A percentile compares a stretch with the other conserved stretches of the same genome.
Conservation (phyloP, 1,140 invertebrate species). For the Bombus cullumanus region DNA sequence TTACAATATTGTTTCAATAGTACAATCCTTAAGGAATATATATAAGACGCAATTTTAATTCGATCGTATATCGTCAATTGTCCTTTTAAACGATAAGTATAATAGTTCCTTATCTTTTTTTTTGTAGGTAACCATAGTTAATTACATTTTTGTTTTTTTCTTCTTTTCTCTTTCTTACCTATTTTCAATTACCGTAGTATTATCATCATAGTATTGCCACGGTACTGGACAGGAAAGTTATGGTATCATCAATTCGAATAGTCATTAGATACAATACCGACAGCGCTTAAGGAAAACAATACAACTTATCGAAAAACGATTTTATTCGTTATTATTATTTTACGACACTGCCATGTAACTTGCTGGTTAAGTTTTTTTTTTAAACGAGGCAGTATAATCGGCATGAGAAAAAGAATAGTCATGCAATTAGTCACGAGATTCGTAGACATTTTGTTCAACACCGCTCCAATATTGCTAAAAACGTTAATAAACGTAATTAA, state of each 20-base stretch:
- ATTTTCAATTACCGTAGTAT: background rate
- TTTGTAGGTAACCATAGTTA: background rate
- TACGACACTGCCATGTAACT: background rate
- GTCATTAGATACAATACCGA: background rate
- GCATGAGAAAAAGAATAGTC: slow-evolving; percentile 17
- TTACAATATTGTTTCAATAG: background rate
- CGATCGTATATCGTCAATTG: background rate
- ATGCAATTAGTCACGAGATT: slow-evolving; percentile 9
- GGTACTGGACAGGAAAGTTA: background rate
- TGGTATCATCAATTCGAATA: background rate
- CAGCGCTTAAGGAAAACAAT: background rate
- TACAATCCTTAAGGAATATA: background rate
- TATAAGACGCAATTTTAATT: background rate
- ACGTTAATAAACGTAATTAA: background rate
- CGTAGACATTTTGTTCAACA: slow-evolving; percentile 18
- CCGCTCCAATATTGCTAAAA: slow-evolving; percentile 24
- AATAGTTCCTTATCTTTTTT: background rate
- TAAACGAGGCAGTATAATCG: slow-evolving; percentile 8
- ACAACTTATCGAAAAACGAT: slow-evolving; percentile 9
- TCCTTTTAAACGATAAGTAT: background rate
- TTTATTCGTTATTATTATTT: slow-evolving; percentile 33
- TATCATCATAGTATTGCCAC: background rate
- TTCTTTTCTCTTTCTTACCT: background rate
- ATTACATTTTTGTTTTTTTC: background rate
- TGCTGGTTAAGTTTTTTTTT: background rate